Evolutionary conservation across 2,888 invertebrate genomes (phyloP), one percentile per base, ranked within the genome.

Genomic region (Morpho helenor): DNA sequence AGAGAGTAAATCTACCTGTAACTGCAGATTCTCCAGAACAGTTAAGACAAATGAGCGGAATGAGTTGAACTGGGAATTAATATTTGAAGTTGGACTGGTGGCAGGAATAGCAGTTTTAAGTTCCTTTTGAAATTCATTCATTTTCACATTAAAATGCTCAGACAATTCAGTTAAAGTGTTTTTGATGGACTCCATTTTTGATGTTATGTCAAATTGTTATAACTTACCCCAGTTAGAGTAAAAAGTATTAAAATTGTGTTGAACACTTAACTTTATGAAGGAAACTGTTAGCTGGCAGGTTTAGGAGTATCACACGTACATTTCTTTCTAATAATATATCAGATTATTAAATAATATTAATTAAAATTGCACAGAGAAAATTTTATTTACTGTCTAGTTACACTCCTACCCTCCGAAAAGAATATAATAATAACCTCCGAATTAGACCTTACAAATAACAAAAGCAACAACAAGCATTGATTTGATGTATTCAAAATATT

Each of bases 111-210:
- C 6, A n/a, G 49, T 42, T 8, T 50, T 8, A 8, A 53, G 23
- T 8, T 52, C 41, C 10, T 42, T 51, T 22, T 59, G 56, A 22
- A 59, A 56, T 8, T 59, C 59, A 45, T 9, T 40, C 59, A 59
- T 59, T 40, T 48, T 51, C 2, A 44, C 8, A 7, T 59, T 56
- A 43, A 59, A 60, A 1, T 57, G 16, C 16, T 16, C 16, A 16
- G 16, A 16, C 16, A 16, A 16, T 16, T 16, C 16, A 16, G 16
- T 16, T 16, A 16, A 16, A 16, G 16, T 16, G 16, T 16, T 16
- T 16, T 16, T 16, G 16, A 16, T 16, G 16, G 16, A 16, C 16
- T 16, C 43, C 42, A 42, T 7, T 42, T 8, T 7, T 42, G 42
- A 42, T 42, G 8, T 7, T 42, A 42, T 7, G 8, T 8, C 7